These are phyloP conservation scores for Cercopithecus hamlyni DNA, from an alignment of 2,797 vertebrate genomes.

Conservation along the genomic window DNA sequence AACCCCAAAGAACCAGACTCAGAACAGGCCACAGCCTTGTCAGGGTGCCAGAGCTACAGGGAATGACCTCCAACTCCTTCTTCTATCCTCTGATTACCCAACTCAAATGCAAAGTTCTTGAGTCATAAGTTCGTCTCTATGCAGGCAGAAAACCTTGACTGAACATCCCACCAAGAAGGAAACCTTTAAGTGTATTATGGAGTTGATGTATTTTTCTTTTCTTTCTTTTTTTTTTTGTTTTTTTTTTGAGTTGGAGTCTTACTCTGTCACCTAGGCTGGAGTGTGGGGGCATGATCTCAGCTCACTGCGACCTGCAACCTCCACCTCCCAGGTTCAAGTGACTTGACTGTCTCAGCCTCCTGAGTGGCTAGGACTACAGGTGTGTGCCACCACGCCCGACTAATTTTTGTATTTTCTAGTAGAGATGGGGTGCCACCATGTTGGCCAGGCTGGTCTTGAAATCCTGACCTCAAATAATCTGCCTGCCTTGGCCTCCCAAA, in stretches of 20 bases:
- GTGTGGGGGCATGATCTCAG: background rate
- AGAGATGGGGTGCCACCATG: background rate
- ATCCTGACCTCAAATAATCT: background rate
- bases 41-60: background rate
- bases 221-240: background rate
- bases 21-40: background rate
- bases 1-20: background rate
- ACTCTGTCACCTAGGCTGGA: background rate
- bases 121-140: background rate
- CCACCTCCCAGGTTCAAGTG: background rate
- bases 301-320: background rate
- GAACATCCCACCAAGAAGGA: background rate
- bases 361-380: background rate
- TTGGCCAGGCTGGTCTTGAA: background rate
- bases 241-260: background rate
- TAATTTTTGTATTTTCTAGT: background rate
- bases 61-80: background rate
- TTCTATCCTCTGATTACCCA: background rate
- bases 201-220: background rate
- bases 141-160: background rate
- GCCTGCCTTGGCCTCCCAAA: background rate
- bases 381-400: accelerated
- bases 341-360: background rate
- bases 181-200: background rate
- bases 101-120: background rate